phyloP scores from a whole-genome alignment of 2,888 invertebrate species.

The Noctua fimbriata region DNA sequence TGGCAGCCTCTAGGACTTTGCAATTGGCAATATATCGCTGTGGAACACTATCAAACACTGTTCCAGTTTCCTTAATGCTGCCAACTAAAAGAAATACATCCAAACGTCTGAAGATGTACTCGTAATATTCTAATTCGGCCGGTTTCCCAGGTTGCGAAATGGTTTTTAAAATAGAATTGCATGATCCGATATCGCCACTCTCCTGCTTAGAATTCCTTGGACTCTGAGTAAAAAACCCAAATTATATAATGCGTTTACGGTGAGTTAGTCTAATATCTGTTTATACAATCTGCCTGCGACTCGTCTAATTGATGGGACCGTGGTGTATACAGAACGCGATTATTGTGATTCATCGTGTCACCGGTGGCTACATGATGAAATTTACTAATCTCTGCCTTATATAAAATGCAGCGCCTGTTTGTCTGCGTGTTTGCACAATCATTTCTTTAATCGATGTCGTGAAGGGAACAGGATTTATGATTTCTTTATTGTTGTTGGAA shows the following conservation, averaged over 20 bases:
- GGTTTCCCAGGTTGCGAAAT: constrained; percentile 62
- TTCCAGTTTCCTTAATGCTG: constrained; percentile 55
- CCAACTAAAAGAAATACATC: constrained; percentile 52
- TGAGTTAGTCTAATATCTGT: constrained; percentile 71
- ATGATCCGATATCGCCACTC: constrained; percentile 60
- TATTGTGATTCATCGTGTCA: constrained; percentile 72
- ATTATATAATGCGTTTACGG: constrained; percentile 72
- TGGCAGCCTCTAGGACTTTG: constrained; percentile 56
- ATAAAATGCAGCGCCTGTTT: constrained; percentile 65
- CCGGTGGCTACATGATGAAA: constrained; percentile 64
- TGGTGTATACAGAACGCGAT: constrained; percentile 69
- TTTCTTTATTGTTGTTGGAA: constrained; percentile 57
- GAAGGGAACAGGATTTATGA: constrained; percentile 67
- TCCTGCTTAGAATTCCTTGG: constrained; percentile 64
- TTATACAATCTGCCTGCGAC: constrained; percentile 73
- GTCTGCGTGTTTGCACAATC: constrained; percentile 66
- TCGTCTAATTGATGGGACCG: constrained; percentile 76
- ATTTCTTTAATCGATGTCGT: constrained; percentile 67
- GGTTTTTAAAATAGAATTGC: constrained; percentile 58
- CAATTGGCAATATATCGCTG: constrained; percentile 55
- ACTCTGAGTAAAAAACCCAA: constrained; percentile 71
- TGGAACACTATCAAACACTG: constrained; percentile 48
- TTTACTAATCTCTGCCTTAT: constrained; percentile 66
- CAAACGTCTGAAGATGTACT: constrained; percentile 35
- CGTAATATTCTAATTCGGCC: constrained; percentile 53